These are phyloP conservation scores for Acanthosepion lycidas DNA, from an alignment of 2,888 invertebrate genomes.

Conservation along the genomic window DNA sequence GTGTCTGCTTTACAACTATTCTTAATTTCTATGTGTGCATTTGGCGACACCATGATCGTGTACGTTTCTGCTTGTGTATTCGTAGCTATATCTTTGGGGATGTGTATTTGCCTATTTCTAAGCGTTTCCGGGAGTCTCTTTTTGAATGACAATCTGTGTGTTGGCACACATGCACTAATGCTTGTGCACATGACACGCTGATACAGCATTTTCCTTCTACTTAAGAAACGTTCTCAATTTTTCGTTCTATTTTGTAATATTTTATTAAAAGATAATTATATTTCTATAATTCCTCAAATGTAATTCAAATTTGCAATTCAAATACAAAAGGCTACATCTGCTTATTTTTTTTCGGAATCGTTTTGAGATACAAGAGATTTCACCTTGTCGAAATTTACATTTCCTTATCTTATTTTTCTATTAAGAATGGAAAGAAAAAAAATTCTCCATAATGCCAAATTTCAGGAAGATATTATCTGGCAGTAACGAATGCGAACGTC, in stretches of 20 bases:
- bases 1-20: too few species aligned
- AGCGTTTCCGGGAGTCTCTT: not conserved
- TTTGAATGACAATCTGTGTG: not conserved
- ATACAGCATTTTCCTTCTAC: not conserved
- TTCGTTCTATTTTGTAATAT: not conserved
- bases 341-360: not conserved
- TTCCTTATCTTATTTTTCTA: not conserved
- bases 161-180: not conserved
- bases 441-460: not conserved
- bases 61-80: too few species aligned
- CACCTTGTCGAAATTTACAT: not conserved
- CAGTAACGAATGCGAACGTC: not conserved
- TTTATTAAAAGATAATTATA: constrained; percentile 2
- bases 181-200: not conserved
- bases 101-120: too few species aligned
- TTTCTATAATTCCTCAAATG: not conserved
- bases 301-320: constrained; percentile 33
- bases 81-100: too few species aligned
- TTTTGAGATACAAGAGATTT: not conserved
- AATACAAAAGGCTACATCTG: not conserved
- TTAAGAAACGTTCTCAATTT: not conserved
- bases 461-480: not conserved
- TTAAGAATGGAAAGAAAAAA: not conserved
- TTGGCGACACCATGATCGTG: too few species aligned
- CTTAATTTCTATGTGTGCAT: too few species aligned